phyloP scores from a whole-genome alignment of 2,797 vertebrate species.

The Peromyscus nudipes region DNA sequence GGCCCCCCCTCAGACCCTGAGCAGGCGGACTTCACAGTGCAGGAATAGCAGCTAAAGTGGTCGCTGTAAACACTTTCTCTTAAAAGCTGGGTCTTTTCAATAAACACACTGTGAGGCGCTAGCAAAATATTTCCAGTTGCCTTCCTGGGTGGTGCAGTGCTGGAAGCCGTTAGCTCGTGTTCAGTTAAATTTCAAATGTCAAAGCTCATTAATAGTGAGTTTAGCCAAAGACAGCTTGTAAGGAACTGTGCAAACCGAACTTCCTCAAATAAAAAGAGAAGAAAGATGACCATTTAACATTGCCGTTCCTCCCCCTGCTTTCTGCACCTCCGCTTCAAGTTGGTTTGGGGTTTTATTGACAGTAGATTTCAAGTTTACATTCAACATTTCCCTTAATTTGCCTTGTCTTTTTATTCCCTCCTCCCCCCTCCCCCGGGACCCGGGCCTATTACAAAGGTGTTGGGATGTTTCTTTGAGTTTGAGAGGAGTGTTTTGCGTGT shows the following conservation, averaged over 20 bases:
- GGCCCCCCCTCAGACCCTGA: constrained; percentile 26
- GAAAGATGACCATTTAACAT: constrained; percentile 83
- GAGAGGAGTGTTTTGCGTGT: constrained; percentile 76
- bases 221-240: constrained; percentile 88
- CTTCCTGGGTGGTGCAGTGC: constrained; percentile 89
- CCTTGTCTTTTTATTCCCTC: constrained; percentile 76
- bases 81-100: constrained; percentile 85
- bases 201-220: constrained; percentile 88
- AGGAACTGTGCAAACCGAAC: constrained; percentile 85
- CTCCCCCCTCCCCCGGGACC: constrained; percentile 61
- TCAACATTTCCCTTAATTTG: constrained; percentile 82
- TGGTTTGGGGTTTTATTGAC: constrained; percentile 80
- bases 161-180: constrained; percentile 87
- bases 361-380: constrained; percentile 77
- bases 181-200: constrained; percentile 89
- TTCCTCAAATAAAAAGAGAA: constrained; percentile 88
- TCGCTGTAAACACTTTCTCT: constrained; percentile 84
- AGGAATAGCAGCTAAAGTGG: constrained; percentile 84
- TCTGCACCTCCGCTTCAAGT: constrained; percentile 80
- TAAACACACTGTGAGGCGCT: constrained; percentile 82
- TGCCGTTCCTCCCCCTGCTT: constrained; percentile 82
- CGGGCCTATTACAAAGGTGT: constrained; percentile 83
- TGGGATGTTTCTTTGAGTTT: constrained; percentile 80
- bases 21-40: constrained; percentile 82
- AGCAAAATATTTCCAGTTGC: constrained; percentile 86